Base-by-base conservation (phyloP, 2,113 vertebrate genomes). In the Candoia aspera region DNA sequence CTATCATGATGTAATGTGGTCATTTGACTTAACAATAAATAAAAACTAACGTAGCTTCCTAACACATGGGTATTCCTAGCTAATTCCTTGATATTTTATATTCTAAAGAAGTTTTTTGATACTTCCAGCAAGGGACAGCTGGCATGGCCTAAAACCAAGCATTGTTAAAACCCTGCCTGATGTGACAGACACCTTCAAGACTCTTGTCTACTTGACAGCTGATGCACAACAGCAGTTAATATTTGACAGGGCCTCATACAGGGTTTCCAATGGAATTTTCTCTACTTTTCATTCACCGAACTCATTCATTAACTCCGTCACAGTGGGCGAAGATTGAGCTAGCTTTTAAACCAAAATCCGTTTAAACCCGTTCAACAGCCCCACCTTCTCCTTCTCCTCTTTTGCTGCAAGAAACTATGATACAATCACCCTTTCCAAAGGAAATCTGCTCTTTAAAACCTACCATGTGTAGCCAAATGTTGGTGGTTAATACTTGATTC, bases 401-500 rank as follows among this genome's bases (percentile, higher is more conserved):
- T 37, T 24, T 6, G 11, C 12, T 11, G 15, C 12, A 0, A 1
- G 8, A 29, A 64, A 49, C 26, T 33, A n/a, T 53, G 12, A 37
- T 21, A 26, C 12, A 42, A 21, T 53, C 19, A 26, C 54, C 12
- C 3, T 92, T 79, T 26, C 3, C 2, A 62, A 2, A 0, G 12
- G 26, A 64, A 24, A 0, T 3, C 53, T 17, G 2, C 93, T 90
- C 46, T 42, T 24, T 57, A 93, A 90, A 91, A 97, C 98, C 97
- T 95, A 99, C 99, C 99, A 99, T 97, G 86, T 98, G 98, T 4
- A 99, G 97, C 99, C 99, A 99, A 92, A 99, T 98, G 95, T 99
- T 99, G 89, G 99, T 99, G 55, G 98, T 99, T 95, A 99, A 96
- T 92, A 99, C 98, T 97, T 99, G 99, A 95, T 99, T 99, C 97